Percentiles rank a stretch among this genome's conserved stretches.
Evolutionary conservation across 2,888 invertebrate species (phyloP).

Genomic region (Mythimna impura): DNA sequence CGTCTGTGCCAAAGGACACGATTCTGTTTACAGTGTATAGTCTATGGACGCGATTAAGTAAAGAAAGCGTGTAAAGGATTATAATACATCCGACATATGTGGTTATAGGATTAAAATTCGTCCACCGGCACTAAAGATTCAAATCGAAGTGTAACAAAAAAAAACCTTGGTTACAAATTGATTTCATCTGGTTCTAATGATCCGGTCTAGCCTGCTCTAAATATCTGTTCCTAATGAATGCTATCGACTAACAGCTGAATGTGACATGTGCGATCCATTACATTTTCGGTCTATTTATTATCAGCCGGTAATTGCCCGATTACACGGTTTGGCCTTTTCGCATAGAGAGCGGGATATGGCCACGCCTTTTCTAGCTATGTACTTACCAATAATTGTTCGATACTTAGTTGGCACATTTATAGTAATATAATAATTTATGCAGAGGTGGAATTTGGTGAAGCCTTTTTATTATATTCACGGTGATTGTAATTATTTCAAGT

Average conservation of each 20-base stretch:
- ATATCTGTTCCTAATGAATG: constrained; percentile 20
- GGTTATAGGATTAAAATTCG: background rate
- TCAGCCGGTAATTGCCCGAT: background rate
- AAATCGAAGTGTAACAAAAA: background rate
- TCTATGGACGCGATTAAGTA: too few species aligned
- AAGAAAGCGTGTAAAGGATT: too few species aligned
- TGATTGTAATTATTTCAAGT: too few species aligned
- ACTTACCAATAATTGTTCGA: too few species aligned
- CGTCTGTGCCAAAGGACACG: too few species aligned
- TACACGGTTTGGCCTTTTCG: background rate
- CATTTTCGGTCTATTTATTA: constrained; percentile 21
- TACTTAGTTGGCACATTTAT: too few species aligned
- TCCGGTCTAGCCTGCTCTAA: background rate
- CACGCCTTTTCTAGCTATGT: too few species aligned
- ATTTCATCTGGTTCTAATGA: constrained; percentile 8
- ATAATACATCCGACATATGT: too few species aligned
- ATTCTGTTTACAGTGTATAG: too few species aligned
- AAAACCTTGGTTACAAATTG: background rate
- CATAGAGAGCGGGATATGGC: background rate
- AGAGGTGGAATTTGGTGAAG: too few species aligned
- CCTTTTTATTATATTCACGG: too few species aligned
- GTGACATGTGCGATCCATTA: constrained; percentile 22
- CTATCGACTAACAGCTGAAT: constrained; percentile 14
- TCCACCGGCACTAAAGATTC: background rate
- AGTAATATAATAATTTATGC: too few species aligned